Conservation (phyloP, 2,797 vertebrate species). For the Austrolebias charrua region DNA sequence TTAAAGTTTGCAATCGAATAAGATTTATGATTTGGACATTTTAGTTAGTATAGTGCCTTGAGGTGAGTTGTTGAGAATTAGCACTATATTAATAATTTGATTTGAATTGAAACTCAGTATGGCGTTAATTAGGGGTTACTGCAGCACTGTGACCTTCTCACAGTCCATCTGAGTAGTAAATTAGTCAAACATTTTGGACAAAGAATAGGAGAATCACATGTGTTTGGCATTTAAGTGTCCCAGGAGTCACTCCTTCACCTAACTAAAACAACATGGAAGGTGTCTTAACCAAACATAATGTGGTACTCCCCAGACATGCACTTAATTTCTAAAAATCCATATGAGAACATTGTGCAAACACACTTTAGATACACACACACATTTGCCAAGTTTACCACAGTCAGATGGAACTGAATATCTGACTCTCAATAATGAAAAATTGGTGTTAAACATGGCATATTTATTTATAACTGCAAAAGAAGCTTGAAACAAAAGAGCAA, state of each 20-base stretch:
- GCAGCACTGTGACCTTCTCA: constrained; percentile 56
- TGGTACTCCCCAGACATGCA: constrained; percentile 26
- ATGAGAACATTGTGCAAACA: constrained; percentile 35
- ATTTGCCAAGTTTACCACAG: constrained; percentile 24
- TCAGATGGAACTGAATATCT: constrained; percentile 19
- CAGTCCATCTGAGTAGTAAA: constrained; percentile 42
- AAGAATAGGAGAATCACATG: constrained; percentile 54
- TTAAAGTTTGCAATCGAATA: too few relatives aligned
- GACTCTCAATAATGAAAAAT: constrained; percentile 54
- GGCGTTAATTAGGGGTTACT: constrained; percentile 58
- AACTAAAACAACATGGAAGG: constrained; percentile 62
- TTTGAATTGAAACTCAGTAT: constrained; percentile 44
- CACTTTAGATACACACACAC: constrained; percentile 14
- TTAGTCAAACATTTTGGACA: constrained; percentile 32
- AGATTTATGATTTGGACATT: too few relatives aligned
- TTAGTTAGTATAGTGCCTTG: too few relatives aligned
- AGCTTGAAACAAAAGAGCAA: constrained; percentile 44
- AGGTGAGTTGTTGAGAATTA: too few relatives aligned
- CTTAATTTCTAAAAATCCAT: constrained; percentile 35
- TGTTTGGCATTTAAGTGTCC: constrained; percentile 66
- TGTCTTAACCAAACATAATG: constrained; percentile 68
- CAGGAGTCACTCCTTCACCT: constrained; percentile 54
- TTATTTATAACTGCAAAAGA: constrained; percentile 46
- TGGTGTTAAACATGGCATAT: constrained; percentile 61
- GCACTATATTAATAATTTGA: too few relatives aligned